These are phyloP conservation scores for Mesocricetus auratus DNA, from an alignment of 2,113 vertebrate species.

Conservation along the genomic window DNA sequence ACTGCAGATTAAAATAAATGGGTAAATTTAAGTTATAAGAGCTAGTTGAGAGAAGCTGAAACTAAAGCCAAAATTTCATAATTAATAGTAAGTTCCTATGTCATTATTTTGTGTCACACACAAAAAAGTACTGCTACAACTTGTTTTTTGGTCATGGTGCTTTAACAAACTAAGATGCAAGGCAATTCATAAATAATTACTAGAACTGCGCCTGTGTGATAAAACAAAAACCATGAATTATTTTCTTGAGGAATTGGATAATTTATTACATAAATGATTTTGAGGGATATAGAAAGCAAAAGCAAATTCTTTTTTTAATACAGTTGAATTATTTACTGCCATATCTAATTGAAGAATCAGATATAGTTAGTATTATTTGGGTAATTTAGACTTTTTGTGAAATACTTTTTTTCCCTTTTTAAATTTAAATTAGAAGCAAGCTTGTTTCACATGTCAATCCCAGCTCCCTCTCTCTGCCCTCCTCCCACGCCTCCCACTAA, in stretches of 20 bases:
- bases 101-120: background rate
- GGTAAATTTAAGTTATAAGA: background rate
- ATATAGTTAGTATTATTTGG: background rate
- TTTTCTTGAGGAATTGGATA: background rate
- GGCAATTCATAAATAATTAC: background rate
- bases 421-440: no score
- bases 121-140: background rate
- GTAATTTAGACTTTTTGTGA: constrained; percentile 18
- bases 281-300: background rate
- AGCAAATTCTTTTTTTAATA: background rate
- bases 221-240: background rate
- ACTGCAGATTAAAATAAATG: background rate
- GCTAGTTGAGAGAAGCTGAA: background rate
- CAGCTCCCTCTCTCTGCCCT: no score
- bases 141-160: background rate
- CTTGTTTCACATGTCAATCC: no score
- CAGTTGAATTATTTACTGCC: background rate
- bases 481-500: no score
- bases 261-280: background rate
- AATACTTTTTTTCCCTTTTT: no score
- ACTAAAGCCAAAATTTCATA: background rate
- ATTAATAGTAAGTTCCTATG: background rate
- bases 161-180: background rate
- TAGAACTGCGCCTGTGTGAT: background rate
- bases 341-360: background rate